These are phyloP conservation scores for Megatriorchis doriae DNA, from an alignment of 2,113 vertebrate species.

Conservation along the genomic window DNA sequence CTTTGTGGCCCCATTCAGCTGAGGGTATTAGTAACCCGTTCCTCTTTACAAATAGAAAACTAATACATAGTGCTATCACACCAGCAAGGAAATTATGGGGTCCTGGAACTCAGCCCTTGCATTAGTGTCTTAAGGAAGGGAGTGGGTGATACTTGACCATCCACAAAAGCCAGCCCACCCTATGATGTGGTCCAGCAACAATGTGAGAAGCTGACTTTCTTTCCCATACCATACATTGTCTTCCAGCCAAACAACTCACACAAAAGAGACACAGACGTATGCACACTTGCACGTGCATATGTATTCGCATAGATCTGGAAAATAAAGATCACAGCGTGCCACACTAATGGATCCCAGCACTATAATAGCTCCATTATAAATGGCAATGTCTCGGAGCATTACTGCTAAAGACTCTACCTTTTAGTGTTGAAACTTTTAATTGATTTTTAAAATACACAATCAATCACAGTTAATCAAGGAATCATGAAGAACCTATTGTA, in stretches of 20 bases:
- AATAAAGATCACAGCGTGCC: not conserved
- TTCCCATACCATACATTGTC: not conserved
- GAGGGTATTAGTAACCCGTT: not conserved
- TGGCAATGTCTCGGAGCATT: constrained; percentile 1
- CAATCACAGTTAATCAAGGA: constrained; percentile 61
- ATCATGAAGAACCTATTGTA: constrained; percentile 48
- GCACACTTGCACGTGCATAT: rapidly evolving
- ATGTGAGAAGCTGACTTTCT: not conserved
- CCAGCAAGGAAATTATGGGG: not conserved
- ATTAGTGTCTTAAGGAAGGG: not conserved
- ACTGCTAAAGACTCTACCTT: constrained; percentile 46
- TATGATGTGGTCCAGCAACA: not conserved
- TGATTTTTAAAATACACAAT: constrained; percentile 55
- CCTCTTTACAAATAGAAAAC: not conserved
- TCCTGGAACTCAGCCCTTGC: not conserved
- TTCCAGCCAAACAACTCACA: not conserved
- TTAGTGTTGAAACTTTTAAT: constrained; percentile 60
- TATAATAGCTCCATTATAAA: constrained; percentile 9
- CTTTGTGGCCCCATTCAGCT: not conserved
- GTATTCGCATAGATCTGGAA: not conserved
- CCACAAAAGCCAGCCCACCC: not conserved
- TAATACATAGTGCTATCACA: rapidly evolving
- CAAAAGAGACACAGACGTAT: not conserved
- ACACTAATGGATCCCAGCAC: constrained; percentile 10
- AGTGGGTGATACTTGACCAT: not conserved